Evolutionary conservation across 1,140 invertebrate genomes (phyloP), one percentile per base, ranked within the genome.

Genomic region (Acromyrmex charruanus): DNA sequence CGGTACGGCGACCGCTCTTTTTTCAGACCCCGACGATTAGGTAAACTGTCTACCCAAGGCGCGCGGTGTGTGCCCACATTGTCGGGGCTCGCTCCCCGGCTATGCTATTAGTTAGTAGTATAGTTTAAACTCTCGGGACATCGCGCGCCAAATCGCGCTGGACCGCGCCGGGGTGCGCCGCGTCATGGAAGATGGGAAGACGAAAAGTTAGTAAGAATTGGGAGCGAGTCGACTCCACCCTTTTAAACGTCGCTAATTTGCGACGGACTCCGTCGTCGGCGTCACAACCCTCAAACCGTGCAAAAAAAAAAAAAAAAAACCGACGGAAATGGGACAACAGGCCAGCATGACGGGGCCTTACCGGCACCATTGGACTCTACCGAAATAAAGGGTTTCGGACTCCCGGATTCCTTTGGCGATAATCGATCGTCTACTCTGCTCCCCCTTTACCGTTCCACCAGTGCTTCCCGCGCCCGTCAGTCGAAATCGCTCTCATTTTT

Each of bases 61-160:
- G 79, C 74, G 35, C 75, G 63, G 63, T 81, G 63, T 81, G 80
- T 88, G 93, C 91, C 92, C 93, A 94, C 91, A 94, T 94, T 94
- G 94, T 95, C 94, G 94, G 77, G 77, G 94, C 93, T 93, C 92
- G 93, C 90, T 92, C 92, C 93, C 91, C 91, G 91, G 82, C 89
- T 91, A 94, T 94, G 93, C 95, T 95, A 95, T 95, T 95, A 95
- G 94, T 95, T 95, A 95, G 94, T 94, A 94, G 94, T 94, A 93
- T 91, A 88, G 87, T 90, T 93, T 93, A 92, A 93, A 92, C 75
- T 92, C 88, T 92, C 88, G 87, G 80, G 75, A 89, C 88, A 85
- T 66, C 79, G 74, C 28, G 39, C 55, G 35, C 53, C 31, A 44
- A 72, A 35, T 25, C 53, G 69, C 69, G 81, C 7, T 18, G 69